Evolutionary conservation across 2,797 vertebrate species (phyloP).

Genomic region (Falco concolor): DNA sequence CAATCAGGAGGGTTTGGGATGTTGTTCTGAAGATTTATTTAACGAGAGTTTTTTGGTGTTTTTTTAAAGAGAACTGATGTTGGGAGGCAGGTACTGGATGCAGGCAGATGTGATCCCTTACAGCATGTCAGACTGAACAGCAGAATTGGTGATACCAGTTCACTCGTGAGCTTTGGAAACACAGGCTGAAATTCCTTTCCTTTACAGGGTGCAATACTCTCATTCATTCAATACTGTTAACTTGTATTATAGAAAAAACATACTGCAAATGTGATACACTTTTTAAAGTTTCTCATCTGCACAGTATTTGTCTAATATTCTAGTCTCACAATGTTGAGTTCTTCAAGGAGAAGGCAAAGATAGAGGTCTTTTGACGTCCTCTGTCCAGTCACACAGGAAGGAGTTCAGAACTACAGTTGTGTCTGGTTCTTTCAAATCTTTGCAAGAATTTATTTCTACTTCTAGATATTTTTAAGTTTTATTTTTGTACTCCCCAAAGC

Average conservation of each 20-base stretch:
- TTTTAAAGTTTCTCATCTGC: neutral
- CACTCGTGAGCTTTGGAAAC: neutral
- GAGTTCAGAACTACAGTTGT: neutral
- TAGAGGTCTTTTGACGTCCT: neutral
- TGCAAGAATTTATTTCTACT: neutral
- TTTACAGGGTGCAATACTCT: neutral
- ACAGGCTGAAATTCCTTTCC: neutral
- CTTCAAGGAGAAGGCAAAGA: neutral
- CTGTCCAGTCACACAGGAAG: neutral
- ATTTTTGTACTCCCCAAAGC: neutral
- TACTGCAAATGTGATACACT: neutral
- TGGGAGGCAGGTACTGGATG: neutral
- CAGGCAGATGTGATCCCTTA: neutral
- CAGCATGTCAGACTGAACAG: neutral
- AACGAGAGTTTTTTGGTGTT: neutral
- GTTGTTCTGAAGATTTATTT: neutral
- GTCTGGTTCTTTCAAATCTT: neutral
- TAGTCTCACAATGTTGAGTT: neutral
- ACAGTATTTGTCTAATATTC: neutral
- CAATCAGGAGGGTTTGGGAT: neutral
- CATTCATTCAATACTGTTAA: neutral
- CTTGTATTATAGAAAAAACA: neutral
- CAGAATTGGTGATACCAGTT: neutral
- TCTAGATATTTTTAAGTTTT: too few relatives aligned
- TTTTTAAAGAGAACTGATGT: neutral